Percentiles rank a stretch among this genome's conserved stretches.
phyloP scores from a whole-genome alignment of 2,888 invertebrate species.

The Podotricha telesiphe region DNA sequence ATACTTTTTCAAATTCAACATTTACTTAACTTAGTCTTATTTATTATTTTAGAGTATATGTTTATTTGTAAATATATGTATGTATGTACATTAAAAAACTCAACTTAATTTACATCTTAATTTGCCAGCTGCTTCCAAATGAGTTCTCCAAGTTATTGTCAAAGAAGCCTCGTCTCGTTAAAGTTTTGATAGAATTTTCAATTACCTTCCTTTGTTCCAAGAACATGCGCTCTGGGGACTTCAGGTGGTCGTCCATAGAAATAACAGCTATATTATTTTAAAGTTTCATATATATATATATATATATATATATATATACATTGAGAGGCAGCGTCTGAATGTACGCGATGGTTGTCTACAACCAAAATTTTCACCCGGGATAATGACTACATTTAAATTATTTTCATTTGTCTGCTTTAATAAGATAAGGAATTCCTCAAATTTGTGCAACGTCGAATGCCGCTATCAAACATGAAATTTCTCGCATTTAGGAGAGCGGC shows the following conservation, averaged over 20 bases:
- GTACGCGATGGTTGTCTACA: too few relatives aligned
- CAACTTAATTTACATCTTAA: slow-evolving; percentile 35
- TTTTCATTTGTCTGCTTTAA: too few relatives aligned
- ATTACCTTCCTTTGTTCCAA: slow-evolving; percentile 81
- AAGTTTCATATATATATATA: not conserved
- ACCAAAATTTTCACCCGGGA: too few relatives aligned
- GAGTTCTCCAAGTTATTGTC: slow-evolving; percentile 67
- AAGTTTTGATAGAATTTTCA: slow-evolving; percentile 84
- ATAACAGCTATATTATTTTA: not conserved
- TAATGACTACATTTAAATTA: too few relatives aligned
- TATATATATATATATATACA: too few relatives aligned
- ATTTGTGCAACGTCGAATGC: too few relatives aligned
- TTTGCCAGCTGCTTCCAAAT: slow-evolving; percentile 41
- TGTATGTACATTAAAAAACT: slow-evolving; percentile 7
- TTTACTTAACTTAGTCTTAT: too few relatives aligned
- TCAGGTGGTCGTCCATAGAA: slow-evolving; percentile 35
- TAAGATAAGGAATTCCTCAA: too few relatives aligned
- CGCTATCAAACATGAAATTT: too few relatives aligned
- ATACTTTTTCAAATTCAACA: too few relatives aligned
- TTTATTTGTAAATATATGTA: not conserved
- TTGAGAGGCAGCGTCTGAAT: too few relatives aligned
- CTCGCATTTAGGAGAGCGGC: too few relatives aligned
- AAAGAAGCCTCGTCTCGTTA: slow-evolving; percentile 66
- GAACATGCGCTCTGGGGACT: slow-evolving; percentile 60
- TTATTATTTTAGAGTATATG: not conserved